Conservation (phyloP, 2,888 invertebrate species). For the Gymnosoma rotundatum region DNA sequence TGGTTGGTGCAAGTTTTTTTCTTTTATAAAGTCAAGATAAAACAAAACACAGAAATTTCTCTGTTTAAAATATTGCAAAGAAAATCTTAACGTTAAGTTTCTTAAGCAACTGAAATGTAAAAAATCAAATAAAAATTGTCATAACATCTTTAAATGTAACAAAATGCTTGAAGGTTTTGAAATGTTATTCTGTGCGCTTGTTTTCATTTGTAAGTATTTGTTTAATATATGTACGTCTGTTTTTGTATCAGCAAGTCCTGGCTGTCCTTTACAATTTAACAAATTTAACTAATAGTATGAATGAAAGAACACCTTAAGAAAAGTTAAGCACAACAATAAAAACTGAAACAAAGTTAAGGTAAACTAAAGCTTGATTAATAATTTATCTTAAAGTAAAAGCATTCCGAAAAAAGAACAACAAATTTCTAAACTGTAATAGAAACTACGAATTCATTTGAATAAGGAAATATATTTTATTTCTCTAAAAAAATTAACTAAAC, state of each 20-base stretch:
- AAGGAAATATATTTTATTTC: background rate
- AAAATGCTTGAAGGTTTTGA: constrained; percentile 37
- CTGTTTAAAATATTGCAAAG: background rate
- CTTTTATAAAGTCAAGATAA: background rate
- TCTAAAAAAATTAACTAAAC: too few relatives aligned
- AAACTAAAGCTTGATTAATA: constrained; percentile 69
- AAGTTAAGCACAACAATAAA: constrained; percentile 36
- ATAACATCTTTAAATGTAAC: constrained; percentile 45
- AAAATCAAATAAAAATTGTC: constrained; percentile 53
- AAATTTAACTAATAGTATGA: background rate
- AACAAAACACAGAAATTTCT: background rate
- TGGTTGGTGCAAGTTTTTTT: background rate
- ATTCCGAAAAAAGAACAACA: background rate
- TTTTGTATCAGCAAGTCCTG: background rate
- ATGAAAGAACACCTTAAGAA: background rate
- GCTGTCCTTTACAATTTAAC: constrained; percentile 13
- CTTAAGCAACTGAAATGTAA: constrained; percentile 15
- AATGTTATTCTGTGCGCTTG: background rate
- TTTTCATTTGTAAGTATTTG: background rate
- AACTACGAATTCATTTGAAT: constrained; percentile 3
- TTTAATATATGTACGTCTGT: background rate
- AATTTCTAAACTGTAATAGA: background rate
- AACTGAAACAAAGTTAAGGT: constrained; percentile 47
- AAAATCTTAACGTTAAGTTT: constrained; percentile 14
- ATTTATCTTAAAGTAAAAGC: constrained; percentile 57